A percentile compares a stretch with the other conserved stretches of the same genome.
Conservation (phyloP, 2,888 invertebrate genomes). For the Eilema depressum region DNA sequence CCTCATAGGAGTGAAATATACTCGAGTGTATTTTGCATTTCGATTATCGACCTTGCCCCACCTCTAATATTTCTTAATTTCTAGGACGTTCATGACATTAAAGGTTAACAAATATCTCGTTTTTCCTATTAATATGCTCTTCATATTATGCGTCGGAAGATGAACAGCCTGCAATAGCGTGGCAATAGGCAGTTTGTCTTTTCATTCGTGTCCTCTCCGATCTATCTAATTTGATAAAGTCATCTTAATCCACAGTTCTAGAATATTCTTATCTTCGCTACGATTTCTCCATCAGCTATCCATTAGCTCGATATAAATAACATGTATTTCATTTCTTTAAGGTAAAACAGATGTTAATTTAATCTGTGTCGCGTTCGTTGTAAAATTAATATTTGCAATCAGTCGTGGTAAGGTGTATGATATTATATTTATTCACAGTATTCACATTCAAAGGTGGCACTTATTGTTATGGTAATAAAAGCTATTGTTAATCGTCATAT, state of each 20-base stretch:
- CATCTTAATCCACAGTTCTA: background rate
- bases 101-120: background rate
- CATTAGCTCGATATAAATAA: background rate
- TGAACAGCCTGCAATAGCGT: too few relatives aligned
- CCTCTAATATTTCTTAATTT: slow-evolving; percentile 1
- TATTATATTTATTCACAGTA: slow-evolving; percentile 10
- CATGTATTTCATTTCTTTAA: slow-evolving; percentile 37
- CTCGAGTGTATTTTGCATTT: slow-evolving; percentile 8
- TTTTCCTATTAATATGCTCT: background rate
- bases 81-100: slow-evolving; percentile 6
- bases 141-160: background rate
- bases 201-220: too few relatives aligned
- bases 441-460: slow-evolving; percentile 15
- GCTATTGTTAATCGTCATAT: slow-evolving; percentile 28
- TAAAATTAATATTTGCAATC: slow-evolving; percentile 20
- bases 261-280: background rate
- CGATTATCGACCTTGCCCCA: slow-evolving; percentile 9
- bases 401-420: slow-evolving; percentile 28
- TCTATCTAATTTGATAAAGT: background rate
- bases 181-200: background rate
- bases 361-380: slow-evolving; percentile 17
- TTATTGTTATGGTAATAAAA: slow-evolving; percentile 22
- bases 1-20: background rate
- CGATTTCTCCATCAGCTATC: background rate
- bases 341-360: slow-evolving; percentile 36